A percentile compares a stretch with the other conserved stretches of the same genome.
These are phyloP conservation scores for Agapornis canus DNA, from an alignment of 2,797 vertebrate species.

Conservation along the genomic window DNA sequence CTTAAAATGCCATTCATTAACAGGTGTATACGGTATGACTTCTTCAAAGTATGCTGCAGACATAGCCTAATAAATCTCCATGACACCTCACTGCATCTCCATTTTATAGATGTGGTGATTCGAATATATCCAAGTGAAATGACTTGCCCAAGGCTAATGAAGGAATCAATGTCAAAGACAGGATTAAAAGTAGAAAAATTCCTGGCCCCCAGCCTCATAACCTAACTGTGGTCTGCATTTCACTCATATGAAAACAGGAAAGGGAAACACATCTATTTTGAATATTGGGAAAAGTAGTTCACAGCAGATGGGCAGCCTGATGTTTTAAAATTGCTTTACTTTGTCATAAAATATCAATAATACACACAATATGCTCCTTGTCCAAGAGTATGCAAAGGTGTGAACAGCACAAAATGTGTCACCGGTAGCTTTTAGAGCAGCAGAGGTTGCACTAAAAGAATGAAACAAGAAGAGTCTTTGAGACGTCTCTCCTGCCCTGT, in stretches of 20 bases:
- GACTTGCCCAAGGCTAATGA: slow-evolving; percentile 73
- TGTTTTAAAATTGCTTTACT: slow-evolving; percentile 60
- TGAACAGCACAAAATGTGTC: slow-evolving; percentile 32
- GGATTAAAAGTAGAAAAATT: slow-evolving; percentile 73
- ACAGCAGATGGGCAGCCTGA: slow-evolving; percentile 46
- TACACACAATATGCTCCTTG: slow-evolving; percentile 47
- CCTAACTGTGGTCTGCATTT: slow-evolving; percentile 49
- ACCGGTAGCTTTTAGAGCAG: slow-evolving; percentile 3
- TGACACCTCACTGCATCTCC: slow-evolving; percentile 69
- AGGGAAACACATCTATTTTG: slow-evolving; percentile 65
- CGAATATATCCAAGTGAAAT: slow-evolving; percentile 71
- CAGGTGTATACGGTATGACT: slow-evolving; percentile 59
- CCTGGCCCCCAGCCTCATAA: slow-evolving; percentile 66
- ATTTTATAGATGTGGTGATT: slow-evolving; percentile 71
- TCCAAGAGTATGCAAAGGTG: slow-evolving; percentile 22
- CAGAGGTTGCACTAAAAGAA: not conserved
- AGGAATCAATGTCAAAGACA: slow-evolving; percentile 68
- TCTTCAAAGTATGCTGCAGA: slow-evolving; percentile 65
- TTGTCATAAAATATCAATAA: slow-evolving; percentile 61
- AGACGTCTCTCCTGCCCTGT: slow-evolving; percentile 43
- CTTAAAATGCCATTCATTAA: slow-evolving; percentile 69
- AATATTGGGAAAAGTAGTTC: slow-evolving; percentile 60
- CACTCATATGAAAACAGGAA: slow-evolving; percentile 57
- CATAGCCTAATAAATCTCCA: slow-evolving; percentile 68
- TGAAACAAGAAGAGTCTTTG: slow-evolving; percentile 11